A percentile compares a stretch with the other conserved stretches of the same genome.
Evolutionary conservation across 2,113 vertebrate genomes (phyloP).

Genomic region (Apodemus speciosus): DNA sequence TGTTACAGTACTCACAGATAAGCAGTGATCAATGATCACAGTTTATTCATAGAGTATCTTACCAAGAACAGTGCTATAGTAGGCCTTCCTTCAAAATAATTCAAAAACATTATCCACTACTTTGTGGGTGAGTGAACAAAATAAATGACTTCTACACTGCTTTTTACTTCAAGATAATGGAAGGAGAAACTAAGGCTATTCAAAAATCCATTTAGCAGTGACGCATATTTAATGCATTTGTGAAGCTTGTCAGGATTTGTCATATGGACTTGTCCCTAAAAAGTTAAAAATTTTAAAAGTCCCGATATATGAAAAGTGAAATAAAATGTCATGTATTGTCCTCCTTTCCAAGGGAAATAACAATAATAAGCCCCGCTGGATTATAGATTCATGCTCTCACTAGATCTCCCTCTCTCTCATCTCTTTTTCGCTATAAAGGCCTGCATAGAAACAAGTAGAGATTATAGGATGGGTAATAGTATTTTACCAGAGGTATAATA

Average conservation of each 20-base stretch:
- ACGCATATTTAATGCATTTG: not conserved
- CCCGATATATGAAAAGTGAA: not conserved
- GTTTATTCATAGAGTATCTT: not conserved
- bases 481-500: not conserved
- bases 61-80: not conserved
- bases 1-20: not conserved
- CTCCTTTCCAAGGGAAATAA: conserved; percentile 16
- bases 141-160: not conserved
- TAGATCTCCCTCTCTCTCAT: accelerated
- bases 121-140: not conserved
- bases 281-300: not conserved
- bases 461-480: not conserved
- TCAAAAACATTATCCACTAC: not conserved
- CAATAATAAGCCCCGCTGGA: not conserved
- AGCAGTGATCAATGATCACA: not conserved
- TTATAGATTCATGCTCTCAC: not conserved
- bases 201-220: not conserved
- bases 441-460: not conserved
- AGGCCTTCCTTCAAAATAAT: not conserved
- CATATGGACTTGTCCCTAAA: not conserved
- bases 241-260: conserved; percentile 8
- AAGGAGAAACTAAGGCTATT: not conserved
- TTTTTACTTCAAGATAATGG: not conserved
- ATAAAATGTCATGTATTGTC: conserved; percentile 30
- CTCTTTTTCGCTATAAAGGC: not conserved